Base-by-base conservation (phyloP, 2,113 vertebrate species). In the Ursus arctos region DNA sequence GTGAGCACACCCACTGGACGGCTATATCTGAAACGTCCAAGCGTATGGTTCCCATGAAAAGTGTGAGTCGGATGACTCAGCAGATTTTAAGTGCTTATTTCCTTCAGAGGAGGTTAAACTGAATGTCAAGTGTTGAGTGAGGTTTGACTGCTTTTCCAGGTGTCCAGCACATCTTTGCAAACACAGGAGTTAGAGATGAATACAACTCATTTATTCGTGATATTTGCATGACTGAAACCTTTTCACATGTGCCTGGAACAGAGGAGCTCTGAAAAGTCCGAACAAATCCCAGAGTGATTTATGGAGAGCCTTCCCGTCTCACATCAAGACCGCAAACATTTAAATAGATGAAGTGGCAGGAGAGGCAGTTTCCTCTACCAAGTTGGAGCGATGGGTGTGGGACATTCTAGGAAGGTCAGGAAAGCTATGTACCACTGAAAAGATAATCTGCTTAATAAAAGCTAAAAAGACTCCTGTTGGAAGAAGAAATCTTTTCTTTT, bases 81-180 rank as follows among this genome's bases (percentile, higher is more conserved):
- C 86, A 94, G 47, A 85, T 77, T 94, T 95, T 72, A 97, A 97
- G 85, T 77, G 36, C 61, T 96, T 80, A 61, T 94, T 97, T 97
- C 97, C 97, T 92, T 96, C 86, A 33, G 1, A 71, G 53, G 87
- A 95, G 89, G 91, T 96, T 97, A 96, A 96, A 83, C 72, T 95
- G 92, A 91, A 97, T 74, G 88, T 84, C 83, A 87, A 88, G 76
- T 97, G 87, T 40, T 96, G 71, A 90, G 53, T 96, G 93, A 96
- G 77, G 63, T 82, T 96, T 36, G 43, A 88, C 61, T 76, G 96
- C 76, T 91, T 92, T 92, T 94, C 91, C 94, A 96, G 96, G 71
- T 97, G 94, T 65, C 69, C 65, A 26, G 82, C 47, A 91, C 90
- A 94, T 95, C 57, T 93, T 93, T 83, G 67, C 94, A 96, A 97